Evolutionary conservation across 1,140 invertebrate genomes (phyloP), one percentile per base, ranked within the genome.

Genomic region (Lordiphosa collinella): DNA sequence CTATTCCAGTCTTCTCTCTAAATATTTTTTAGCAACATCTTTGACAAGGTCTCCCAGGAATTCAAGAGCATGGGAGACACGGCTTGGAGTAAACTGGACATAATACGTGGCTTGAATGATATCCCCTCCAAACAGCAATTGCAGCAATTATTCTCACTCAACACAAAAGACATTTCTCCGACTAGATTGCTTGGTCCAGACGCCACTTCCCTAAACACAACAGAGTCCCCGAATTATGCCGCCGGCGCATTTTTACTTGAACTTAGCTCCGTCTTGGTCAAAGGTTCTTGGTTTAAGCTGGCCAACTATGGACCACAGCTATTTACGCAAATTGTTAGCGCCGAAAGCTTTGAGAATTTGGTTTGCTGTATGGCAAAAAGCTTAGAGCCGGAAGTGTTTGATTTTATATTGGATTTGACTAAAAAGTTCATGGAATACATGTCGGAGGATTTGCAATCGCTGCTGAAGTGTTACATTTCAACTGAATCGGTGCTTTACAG

Each of bases 401-500:
- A 37, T 10, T 37, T 40, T 4, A 4, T 73, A 0, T 31, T 84
- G 11, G 32, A 40, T 0, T 13, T 84, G 16, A 51, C 64, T 1
- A 1, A 43, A 2, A 25, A 8, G 0, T 84, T 84, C 9, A 62
- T 84, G 47, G 22, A 60, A 3, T 13, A n/a, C 2, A 16, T 69
- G 7, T 46, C 70, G 37, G 40, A 73, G 0, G 32, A 69, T 0
- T 14, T 82, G 1, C 49, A 59, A 11, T 6, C 13, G 4, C 16
- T 40, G 35, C 36, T 82, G 0, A 46, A 54, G n/a, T 62, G 73
- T 12, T 65, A 31, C n/a, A 69, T 84, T 7, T 7, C 72, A 2
- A 46, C 62, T 2, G 78, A 84, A 51, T 61, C 68, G 13, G 63
- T 84, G 10, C 46, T 84, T 8, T 29, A 8, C 7, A 6, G 8